Evolutionary conservation across 2,888 invertebrate species (phyloP), one percentile per base, ranked within the genome.

Genomic region (Campoletis raptor): DNA sequence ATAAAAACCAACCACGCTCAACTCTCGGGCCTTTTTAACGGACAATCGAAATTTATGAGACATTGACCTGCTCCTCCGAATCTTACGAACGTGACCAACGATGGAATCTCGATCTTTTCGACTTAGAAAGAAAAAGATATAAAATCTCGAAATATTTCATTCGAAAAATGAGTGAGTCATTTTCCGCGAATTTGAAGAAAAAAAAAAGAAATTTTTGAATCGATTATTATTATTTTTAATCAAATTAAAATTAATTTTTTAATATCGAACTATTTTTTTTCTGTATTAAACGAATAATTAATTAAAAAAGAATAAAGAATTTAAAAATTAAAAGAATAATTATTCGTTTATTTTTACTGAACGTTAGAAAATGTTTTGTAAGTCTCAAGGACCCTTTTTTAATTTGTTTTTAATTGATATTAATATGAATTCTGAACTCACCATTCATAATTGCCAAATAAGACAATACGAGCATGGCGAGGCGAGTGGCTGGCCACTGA

Each of bases 361-460:
- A 45, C 12, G 12, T 21, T 24, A 1, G 9, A 54, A 9, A 15
- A 7, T 54, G n/a, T 54, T 54, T 54, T 21, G 3, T 2, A 54
- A 21, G 54, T 0, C 54, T n/a, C 9, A 54, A 54, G 21, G 54
- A 54, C 21, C 18, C 15, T 10, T 7, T 54, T 21, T 2, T 2
- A 21, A 21, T 9, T 54, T 21, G 8, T 54, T 21, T 54, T 21
- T 3, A 30, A 30, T 61, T 7, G 2, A 61, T 24, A 15, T 61
- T 15, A 15, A 30, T 61, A n/a, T 15, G 5, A 30, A 57, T 48
- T 52, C 9, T 83, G 70, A 81, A 91, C 93, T 93, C 89, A 94
- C 94, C 92, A 76, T 91, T 91, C 61, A 89, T 91, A 88, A 93
- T 90, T 85, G 91, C 89, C 86, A 93, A 88, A 70, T 91, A 64